phyloP scores from a whole-genome alignment of 2,888 invertebrate genomes.

The Drosophila mimetica region DNA sequence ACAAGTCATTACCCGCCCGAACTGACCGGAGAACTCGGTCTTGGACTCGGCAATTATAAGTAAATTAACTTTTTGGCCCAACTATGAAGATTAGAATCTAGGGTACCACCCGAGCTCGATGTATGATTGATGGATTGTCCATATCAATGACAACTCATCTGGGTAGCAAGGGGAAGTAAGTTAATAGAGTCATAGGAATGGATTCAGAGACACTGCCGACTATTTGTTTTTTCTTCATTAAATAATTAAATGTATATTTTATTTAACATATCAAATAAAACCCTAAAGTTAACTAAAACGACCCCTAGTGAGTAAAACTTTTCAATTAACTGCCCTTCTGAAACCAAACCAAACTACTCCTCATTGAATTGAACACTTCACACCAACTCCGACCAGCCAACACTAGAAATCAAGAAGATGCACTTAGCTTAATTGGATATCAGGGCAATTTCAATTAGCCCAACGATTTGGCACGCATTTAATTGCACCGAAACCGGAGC shows the following conservation, averaged over 20 bases:
- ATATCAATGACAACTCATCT: constrained; percentile 74
- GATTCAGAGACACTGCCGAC: constrained; percentile 4
- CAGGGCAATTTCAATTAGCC: constrained; percentile 74
- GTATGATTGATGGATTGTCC: constrained; percentile 76
- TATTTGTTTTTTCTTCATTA: not conserved
- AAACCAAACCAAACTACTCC: not conserved
- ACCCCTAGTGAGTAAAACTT: not conserved
- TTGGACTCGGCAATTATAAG: constrained; percentile 70
- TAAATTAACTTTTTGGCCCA: constrained; percentile 75
- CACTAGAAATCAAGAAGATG: constrained; percentile 53
- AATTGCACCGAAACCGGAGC: constrained; percentile 63
- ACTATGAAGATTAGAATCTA: constrained; percentile 64
- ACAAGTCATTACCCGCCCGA: constrained; percentile 79
- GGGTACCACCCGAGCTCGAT: constrained; percentile 55
- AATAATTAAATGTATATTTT: too few species aligned
- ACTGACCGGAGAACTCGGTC: constrained; percentile 38
- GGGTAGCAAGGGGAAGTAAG: not conserved
- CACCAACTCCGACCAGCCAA: constrained; percentile 17
- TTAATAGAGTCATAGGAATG: constrained; percentile 46
- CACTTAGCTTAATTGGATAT: constrained; percentile 68
- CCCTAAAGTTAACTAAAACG: not conserved
- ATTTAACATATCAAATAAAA: too few species aligned
- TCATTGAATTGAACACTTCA: constrained; percentile 11
- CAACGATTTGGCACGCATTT: constrained; percentile 66
- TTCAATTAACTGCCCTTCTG: not conserved